phyloP scores from a whole-genome alignment of 2,113 vertebrate species.

The Gambusia holbrooki region DNA sequence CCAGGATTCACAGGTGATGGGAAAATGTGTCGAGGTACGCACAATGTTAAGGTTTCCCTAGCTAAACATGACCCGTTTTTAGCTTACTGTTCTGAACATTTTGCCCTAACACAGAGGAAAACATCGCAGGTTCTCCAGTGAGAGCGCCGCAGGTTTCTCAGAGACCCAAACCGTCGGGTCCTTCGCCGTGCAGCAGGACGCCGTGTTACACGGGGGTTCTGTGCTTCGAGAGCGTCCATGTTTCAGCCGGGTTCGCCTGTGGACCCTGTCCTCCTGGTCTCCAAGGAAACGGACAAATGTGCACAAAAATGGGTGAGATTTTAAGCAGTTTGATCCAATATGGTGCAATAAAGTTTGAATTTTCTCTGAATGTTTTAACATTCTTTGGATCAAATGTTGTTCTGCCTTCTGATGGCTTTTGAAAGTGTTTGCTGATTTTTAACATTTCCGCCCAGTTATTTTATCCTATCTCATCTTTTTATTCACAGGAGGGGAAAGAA shows the following conservation, averaged over 20 bases:
- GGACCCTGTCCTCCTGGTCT: constrained; percentile 78
- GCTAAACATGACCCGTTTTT: no score
- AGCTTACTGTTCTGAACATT: neutral
- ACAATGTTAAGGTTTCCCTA: neutral
- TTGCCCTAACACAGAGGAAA: neutral
- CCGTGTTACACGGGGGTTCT: constrained; percentile 78
- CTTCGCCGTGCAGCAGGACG: constrained; percentile 57
- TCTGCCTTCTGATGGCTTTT: neutral
- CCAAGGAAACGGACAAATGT: constrained; percentile 74
- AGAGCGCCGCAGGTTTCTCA: constrained; percentile 15
- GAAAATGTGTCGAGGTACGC: constrained; percentile 76
- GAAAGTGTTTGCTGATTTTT: no score
- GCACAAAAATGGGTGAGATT: constrained; percentile 64
- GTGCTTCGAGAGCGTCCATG: constrained; percentile 76
- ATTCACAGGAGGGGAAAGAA: no score
- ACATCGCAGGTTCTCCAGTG: neutral
- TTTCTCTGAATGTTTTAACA: neutral
- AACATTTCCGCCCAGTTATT: no score
- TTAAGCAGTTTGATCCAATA: neutral
- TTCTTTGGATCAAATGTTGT: neutral
- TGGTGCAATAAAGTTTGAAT: neutral
- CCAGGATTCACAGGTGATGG: constrained; percentile 83
- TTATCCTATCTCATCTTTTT: no score
- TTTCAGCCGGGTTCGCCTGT: constrained; percentile 74
- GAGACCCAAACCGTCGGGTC: constrained; percentile 25